These are phyloP conservation scores for Anthopleura sola DNA, from an alignment of 64 coral and sea anemone genomes.

Conservation along the genomic window DNA sequence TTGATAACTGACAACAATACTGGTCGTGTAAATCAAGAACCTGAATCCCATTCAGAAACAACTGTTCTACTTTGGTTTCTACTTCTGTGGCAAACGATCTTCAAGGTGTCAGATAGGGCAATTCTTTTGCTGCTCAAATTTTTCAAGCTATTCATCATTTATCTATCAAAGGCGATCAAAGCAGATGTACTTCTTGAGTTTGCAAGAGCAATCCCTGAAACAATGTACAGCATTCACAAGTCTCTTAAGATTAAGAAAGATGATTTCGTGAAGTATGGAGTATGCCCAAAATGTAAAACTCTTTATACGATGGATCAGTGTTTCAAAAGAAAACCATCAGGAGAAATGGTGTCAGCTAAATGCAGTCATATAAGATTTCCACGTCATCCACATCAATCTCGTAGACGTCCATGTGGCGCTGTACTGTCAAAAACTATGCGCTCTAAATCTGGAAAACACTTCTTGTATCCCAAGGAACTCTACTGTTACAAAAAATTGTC, in stretches of 20 bases:
- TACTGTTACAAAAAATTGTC: constrained; percentile 42
- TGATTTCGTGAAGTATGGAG: constrained; percentile 35
- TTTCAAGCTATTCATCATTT: constrained; percentile 7
- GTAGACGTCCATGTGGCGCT: constrained; percentile 24
- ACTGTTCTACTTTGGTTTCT: constrained; percentile 48
- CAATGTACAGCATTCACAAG: constrained; percentile 29
- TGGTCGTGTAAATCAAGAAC: not conserved
- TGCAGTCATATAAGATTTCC: constrained; percentile 39
- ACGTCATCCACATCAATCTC: constrained; percentile 17
- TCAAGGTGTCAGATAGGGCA: constrained; percentile 51
- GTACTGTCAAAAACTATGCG: constrained; percentile 27
- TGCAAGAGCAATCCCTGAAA: constrained; percentile 35
- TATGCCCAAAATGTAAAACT: constrained; percentile 34
- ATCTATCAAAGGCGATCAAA: not conserved
- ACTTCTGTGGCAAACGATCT: constrained; percentile 46
- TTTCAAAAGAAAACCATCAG: not conserved
- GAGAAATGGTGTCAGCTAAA: constrained; percentile 27
- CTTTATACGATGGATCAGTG: not conserved
- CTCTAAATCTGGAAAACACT: constrained; percentile 21
- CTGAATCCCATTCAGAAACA: constrained; percentile 34
- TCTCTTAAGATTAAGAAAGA: constrained; percentile 33
- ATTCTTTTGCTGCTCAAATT: constrained; percentile 44
- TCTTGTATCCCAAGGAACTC: constrained; percentile 46
- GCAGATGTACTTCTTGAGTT: constrained; percentile 3
- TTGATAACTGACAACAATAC: not conserved